phyloP scores from a whole-genome alignment of 2,797 vertebrate genomes.

The Botia kubotai region DNA sequence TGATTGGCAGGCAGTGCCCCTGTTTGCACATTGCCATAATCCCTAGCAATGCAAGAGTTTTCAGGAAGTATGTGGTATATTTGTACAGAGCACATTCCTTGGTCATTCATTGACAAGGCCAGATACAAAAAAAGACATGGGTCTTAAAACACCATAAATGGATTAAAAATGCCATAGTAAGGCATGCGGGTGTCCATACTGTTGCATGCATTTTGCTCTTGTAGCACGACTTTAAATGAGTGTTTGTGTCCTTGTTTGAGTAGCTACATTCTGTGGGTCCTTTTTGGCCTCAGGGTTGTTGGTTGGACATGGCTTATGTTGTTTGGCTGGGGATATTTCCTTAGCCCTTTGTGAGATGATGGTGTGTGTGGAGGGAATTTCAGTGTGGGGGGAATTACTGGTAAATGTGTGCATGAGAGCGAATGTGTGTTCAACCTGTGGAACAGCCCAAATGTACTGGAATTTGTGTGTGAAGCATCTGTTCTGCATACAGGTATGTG shows the following conservation, averaged over 20 bases:
- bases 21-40: conserved; percentile 30
- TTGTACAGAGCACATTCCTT: conserved; percentile 42
- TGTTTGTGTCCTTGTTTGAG: conserved; percentile 66
- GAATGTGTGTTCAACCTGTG: conserved; percentile 34
- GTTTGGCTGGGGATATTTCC: conserved; percentile 67
- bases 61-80: conserved; percentile 51
- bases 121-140: conserved; percentile 27
- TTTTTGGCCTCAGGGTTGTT: conserved; percentile 63
- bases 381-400: conserved; percentile 36
- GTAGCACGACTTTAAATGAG: conserved; percentile 63
- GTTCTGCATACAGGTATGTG: conserved; percentile 68
- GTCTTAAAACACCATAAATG: conserved; percentile 3
- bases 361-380: conserved; percentile 22
- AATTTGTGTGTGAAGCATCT: conserved; percentile 61
- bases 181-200: conserved; percentile 21
- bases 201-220: conserved; percentile 40
- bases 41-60: conserved; percentile 43
- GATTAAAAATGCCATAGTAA: conserved; percentile 10
- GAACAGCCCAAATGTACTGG: not conserved
- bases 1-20: conserved; percentile 36
- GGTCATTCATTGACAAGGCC: conserved; percentile 45
- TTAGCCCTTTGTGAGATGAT: conserved; percentile 60
- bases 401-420: conserved; percentile 47
- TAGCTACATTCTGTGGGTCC: conserved; percentile 66
- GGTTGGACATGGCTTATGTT: conserved; percentile 62